Evolutionary conservation across 2,888 invertebrate species (phyloP), one percentile per base, ranked within the genome.

Genomic region (Chrysolina americana): DNA sequence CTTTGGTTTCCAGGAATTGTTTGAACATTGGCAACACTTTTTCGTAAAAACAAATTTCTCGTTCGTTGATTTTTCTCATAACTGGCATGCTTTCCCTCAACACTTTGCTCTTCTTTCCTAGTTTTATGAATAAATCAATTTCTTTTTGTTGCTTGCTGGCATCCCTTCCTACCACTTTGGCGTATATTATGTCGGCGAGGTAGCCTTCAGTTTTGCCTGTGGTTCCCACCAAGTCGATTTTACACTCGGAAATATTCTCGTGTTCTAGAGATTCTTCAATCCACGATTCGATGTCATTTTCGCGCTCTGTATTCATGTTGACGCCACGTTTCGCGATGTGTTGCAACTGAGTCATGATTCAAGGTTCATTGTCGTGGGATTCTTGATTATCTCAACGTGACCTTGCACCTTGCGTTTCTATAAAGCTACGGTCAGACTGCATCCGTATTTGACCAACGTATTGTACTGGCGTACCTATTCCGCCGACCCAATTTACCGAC

Each of bases 101-200:
- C 2, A 41, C 23, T 50, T 73, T 50, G 41, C 63, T 70, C 21
- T 64, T 63, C 47, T 71, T 74, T n/a, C 72, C 76, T n/a, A 63
- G 64, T 66, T 79, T 80, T 10, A 78, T n/a, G 17, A 73, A 78
- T 15, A 80, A 66, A 47, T 75, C 21, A 10, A 75, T 69, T 21
- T 66, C 62, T 41, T 70, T 59, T 13, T 70, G 10, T 13, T 50
- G 19, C 0, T 66, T 68, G 11, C 65, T 36, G 0, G 48, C 5
- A 11, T 66, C 59, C n/a, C 17, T 62, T 3, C 64, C 76, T 13
- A 47, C 64, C 4, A 76, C 75, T 50, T 71, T 77, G 13, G 75
- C 74, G 44, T 79, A 79, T 10, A 73, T 28, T 9, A 80, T 65
- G 41, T 79, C 79, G 6, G 75, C 79, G 17, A 78, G 66, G 59